Evolutionary conservation across 1,140 invertebrate genomes (phyloP).

Genomic region (Globodera ellingtonae): DNA sequence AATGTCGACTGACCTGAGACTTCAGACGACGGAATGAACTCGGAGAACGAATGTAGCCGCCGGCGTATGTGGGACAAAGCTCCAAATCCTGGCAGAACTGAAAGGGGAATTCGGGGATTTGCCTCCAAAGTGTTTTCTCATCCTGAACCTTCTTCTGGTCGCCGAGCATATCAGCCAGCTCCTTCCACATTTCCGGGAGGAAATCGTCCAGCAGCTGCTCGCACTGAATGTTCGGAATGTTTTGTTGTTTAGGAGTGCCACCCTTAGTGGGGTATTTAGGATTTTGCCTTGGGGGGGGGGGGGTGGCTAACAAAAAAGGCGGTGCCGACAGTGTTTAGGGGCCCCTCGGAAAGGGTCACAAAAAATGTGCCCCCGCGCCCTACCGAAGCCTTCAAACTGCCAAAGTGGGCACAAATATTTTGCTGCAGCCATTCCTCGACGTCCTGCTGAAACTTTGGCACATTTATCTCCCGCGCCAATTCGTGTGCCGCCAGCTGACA

Average conservation of each 20-base stretch:
- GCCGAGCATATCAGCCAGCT: conserved; percentile 52
- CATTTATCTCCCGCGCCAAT: conserved; percentile 50
- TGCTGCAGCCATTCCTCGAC: conserved; percentile 42
- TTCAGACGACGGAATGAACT: background rate
- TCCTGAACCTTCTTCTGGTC: conserved; percentile 40
- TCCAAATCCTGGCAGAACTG: conserved; percentile 58
- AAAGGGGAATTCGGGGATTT: conserved; percentile 26
- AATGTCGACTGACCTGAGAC: background rate
- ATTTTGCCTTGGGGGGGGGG: no score
- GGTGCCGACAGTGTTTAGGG: conserved; percentile 3
- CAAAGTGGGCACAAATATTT: conserved; percentile 8
- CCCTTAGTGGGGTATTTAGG: no score
- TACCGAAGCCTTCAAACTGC: background rate
- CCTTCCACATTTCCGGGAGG: conserved; percentile 59
- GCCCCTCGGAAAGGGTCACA: no score
- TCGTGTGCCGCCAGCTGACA: conserved; percentile 63
- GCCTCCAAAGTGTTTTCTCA: background rate
- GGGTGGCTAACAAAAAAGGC: background rate
- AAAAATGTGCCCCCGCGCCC: no score
- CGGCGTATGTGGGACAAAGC: conserved; percentile 40
- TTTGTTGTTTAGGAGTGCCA: no score
- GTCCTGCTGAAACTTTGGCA: conserved; percentile 49
- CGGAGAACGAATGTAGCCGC: background rate
- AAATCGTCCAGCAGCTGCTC: conserved; percentile 59
- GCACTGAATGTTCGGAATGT: conserved; percentile 41